These are phyloP conservation scores for Sisyra nigra DNA, from an alignment of 2,888 invertebrate genomes.

Conservation along the genomic window DNA sequence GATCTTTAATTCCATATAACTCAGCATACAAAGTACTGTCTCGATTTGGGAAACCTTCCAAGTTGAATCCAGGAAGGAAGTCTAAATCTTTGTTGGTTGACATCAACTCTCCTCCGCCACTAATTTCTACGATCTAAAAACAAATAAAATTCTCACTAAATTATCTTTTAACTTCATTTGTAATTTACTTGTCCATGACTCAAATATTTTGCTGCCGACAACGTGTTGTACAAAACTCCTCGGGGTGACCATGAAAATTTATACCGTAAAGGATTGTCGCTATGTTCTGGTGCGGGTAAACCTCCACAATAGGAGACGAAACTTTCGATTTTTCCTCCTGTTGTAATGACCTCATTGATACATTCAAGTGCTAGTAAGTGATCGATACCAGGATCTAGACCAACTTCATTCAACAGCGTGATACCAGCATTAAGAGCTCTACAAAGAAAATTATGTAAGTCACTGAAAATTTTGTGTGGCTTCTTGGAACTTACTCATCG, in stretches of 20 bases:
- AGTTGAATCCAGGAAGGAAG: slow-evolving; percentile 90
- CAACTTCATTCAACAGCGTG: slow-evolving; percentile 91
- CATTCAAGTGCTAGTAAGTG: slow-evolving; percentile 94
- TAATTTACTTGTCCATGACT: slow-evolving; percentile 53
- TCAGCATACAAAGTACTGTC: slow-evolving; percentile 83
- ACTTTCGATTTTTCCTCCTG: slow-evolving; percentile 84
- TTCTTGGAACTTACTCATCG: slow-evolving; percentile 47
- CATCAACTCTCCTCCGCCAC: slow-evolving; percentile 79
- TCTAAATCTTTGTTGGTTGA: slow-evolving; percentile 61
- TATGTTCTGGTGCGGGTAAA: slow-evolving; percentile 91
- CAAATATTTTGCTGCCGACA: slow-evolving; percentile 78
- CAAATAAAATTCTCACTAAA: slow-evolving; percentile 7
- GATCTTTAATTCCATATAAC: slow-evolving; percentile 70
- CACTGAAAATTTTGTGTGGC: neutral
- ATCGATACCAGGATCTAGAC: slow-evolving; percentile 97
- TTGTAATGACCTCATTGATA: slow-evolving; percentile 78
- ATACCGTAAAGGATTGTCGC: slow-evolving; percentile 77
- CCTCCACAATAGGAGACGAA: slow-evolving; percentile 97
- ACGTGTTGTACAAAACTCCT: slow-evolving; percentile 79
- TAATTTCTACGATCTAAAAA: slow-evolving; percentile 67
- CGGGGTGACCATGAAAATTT: slow-evolving; percentile 97
- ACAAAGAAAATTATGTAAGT: slow-evolving; percentile 9
- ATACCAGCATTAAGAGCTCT: slow-evolving; percentile 80
- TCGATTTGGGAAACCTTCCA: slow-evolving; percentile 94
- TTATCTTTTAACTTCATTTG: slow-evolving; percentile 1